Evolutionary conservation across 2,113 vertebrate genomes (phyloP).

Genomic region (Athene noctua): DNA sequence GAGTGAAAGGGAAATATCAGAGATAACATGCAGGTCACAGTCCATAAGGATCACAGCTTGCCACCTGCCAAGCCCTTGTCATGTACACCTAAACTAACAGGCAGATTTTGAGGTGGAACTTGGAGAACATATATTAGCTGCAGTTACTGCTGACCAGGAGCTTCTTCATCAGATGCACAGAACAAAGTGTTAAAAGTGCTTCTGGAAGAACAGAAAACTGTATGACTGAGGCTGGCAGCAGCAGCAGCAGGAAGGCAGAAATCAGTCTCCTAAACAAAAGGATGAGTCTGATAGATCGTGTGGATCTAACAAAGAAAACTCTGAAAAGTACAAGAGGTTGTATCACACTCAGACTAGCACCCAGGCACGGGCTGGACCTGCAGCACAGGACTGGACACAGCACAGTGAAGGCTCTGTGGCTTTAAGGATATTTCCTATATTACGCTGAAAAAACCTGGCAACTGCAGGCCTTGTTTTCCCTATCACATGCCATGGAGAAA

Average conservation of each 20-base stretch:
- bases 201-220: background rate
- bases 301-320: background rate
- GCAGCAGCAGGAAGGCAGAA: background rate
- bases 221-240: background rate
- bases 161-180: background rate
- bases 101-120: background rate
- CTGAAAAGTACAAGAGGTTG: background rate
- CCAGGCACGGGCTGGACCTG: fast-evolving
- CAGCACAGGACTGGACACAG: background rate
- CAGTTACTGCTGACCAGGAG: background rate
- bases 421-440: fast-evolving
- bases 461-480: background rate
- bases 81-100: background rate
- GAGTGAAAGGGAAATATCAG: background rate
- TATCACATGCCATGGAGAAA: background rate
- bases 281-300: background rate
- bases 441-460: background rate
- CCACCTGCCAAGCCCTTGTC: background rate
- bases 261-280: background rate
- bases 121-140: background rate
- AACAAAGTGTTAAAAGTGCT: background rate
- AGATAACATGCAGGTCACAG: background rate
- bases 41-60: background rate
- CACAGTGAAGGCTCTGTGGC: background rate
- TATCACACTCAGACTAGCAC: background rate